Base-by-base conservation (phyloP, 2,888 invertebrate species). In the Willowsia nigromaculata region DNA sequence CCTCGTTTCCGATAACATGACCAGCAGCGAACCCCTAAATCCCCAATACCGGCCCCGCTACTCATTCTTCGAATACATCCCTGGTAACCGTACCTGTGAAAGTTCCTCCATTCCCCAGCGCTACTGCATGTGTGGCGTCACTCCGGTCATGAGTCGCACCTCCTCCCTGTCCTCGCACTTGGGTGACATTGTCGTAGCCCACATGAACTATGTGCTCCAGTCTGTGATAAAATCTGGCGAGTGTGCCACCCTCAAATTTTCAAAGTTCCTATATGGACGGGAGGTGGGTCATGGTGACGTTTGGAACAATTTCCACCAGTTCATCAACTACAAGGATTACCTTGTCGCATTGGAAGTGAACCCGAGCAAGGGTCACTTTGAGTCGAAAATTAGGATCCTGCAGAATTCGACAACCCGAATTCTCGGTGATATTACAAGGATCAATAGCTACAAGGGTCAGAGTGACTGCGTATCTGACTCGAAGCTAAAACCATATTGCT, bases 91-190 rank as follows among this genome's bases (percentile, higher is more conserved):
- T 43, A 93, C 91, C 68, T 93, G 93, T 71, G 92, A 93, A 59
- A 90, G 84, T 53, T 85, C 91, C 15, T 74, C 81, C 0, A 92
- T 93, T 53, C 92, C 93, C 1, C 90, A 91, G 84, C 33, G 90
- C 27, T 92, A 91, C 65, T 93, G 93, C 74, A 92, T 92, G 90
- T 93, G 93, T 68, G 93, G 93, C 0, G 92, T 92, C 7, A 90
- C 91, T n/a, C 91, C 91, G 0, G 53, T 53, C 0, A 59, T 91
- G 30, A 87, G 85, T 22, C 53, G 40, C 62, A 68, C 82, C 11
- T 90, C 91, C 2, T 22, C 82, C 6, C 27, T 91, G 15, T 91
- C 92, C 0, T 53, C 80, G 5, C 84, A 90, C 13, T 84, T 92
- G 13, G 92, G 92, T 4, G 90, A 92, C 43, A 84, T 91, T 25